A percentile compares a stretch with the other conserved stretches of the same genome.
These are phyloP conservation scores for Macrophya annulata DNA, from an alignment of 2,888 invertebrate genomes.

Conservation along the genomic window DNA sequence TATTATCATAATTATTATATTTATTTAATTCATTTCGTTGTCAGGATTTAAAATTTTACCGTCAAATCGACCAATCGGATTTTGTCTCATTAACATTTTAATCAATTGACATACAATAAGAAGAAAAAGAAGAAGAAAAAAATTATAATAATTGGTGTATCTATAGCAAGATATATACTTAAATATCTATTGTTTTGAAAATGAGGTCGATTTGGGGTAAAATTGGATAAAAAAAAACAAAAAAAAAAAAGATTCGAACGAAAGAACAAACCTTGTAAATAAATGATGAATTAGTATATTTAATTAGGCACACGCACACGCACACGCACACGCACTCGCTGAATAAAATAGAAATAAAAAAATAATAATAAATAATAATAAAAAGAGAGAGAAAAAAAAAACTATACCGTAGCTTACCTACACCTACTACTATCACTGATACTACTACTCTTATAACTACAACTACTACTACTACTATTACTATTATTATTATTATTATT, in stretches of 20 bases:
- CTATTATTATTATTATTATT: neutral
- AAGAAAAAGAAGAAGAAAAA: no score
- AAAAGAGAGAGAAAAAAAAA: neutral
- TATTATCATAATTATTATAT: neutral
- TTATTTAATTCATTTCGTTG: neutral
- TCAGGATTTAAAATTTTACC: neutral
- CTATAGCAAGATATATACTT: no score
- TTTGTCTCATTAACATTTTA: no score
- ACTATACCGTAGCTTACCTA: neutral
- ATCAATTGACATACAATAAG: no score
- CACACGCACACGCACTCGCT: slow-evolving; percentile 44
- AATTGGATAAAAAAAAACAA: neutral
- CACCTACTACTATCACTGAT: neutral
- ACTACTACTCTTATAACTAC: neutral
- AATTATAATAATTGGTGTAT: no score
- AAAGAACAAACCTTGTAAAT: neutral
- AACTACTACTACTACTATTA: neutral
- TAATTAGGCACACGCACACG: slow-evolving; percentile 48
- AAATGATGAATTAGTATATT: slow-evolving; percentile 7
- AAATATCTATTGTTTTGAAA: no score
- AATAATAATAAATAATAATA: neutral
- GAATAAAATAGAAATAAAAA: neutral
- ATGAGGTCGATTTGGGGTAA: neutral
- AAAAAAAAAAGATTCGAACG: neutral
- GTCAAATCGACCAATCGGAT: neutral